Base-by-base conservation (phyloP, 2,797 vertebrate genomes). In the Phalanger gymnotis region DNA sequence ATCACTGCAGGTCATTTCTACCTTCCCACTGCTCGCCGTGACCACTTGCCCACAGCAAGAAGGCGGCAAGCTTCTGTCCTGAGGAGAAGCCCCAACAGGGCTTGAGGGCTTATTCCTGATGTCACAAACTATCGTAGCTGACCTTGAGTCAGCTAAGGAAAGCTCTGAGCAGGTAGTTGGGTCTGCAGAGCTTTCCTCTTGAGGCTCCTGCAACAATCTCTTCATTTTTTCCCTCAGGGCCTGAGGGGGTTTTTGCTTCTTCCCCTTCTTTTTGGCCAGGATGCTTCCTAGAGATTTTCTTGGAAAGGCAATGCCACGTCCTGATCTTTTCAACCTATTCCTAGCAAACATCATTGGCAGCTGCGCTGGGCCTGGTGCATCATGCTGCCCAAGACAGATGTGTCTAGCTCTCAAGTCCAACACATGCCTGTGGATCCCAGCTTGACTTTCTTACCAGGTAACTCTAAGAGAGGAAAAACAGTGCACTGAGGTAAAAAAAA, bases 301-400 rank as follows among this genome's bases (percentile, higher is more conserved):
- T 92, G 97, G 98, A 98, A 98, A 96, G 31, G 96, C 93, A 92
- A 98, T 96, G 92, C 98, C 97, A 98, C 98, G 99, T 98, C 99
- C 99, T 97, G 98, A 98, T 98, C 98, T 98, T 98, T 98, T 98
- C 96, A 98, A 94, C 98, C 98, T 99, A 97, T 98, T 99, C 99
- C 98, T 99, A 98, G 98, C 95, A 98, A 99, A 99, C 99, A 99
- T 99, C 97, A 98, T 96, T 98, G 96, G 96, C 91, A 97, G 97
- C 96, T 95, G 95, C 95, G 94, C 98, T 97, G 97, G 93, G 91
- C 55, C 97, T 94, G 98, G 98, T 96, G 97, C 98, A 98, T 97
- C 98, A 98, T 96, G 97, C 96, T 98, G 98, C 95, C 97, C 89
- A 98, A 97, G 94, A 97, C 96, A 92, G 93, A 95, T 95, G 95